A percentile compares a stretch with the other conserved stretches of the same genome.
Evolutionary conservation across 2,888 invertebrate genomes (phyloP).

Genomic region (Tetranychus truncatus): DNA sequence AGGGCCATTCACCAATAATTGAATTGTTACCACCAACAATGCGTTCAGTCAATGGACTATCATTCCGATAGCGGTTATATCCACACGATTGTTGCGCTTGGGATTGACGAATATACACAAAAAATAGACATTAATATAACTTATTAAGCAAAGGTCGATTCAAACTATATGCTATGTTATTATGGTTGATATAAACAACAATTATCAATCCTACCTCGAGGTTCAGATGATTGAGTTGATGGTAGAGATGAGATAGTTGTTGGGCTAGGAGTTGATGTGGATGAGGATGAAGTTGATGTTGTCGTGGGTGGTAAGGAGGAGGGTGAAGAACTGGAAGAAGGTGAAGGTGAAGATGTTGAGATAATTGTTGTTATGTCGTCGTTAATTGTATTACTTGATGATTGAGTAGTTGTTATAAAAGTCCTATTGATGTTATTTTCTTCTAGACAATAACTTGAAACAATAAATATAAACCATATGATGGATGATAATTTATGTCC

Average conservation of each 20-base stretch:
- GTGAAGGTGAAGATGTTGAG: not conserved
- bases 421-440: not conserved
- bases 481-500: not conserved
- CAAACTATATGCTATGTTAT: not conserved
- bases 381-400: not conserved
- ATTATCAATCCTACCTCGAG: not conserved
- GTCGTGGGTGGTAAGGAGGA: not conserved
- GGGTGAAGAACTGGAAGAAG: too few relatives aligned
- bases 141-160: not conserved
- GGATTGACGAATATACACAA: not conserved
- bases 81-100: conserved; percentile 18
- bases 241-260: not conserved
- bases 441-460: not conserved
- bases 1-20: conserved; percentile 60
- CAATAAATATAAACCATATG: not conserved
- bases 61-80: conserved; percentile 22
- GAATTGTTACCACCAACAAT: conserved; percentile 60
- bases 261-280: not conserved
- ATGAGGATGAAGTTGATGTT: not conserved
- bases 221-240: not conserved
- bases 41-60: conserved; percentile 33
- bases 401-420: not conserved
- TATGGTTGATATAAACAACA: not conserved
- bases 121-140: not conserved
- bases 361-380: not conserved